Evolutionary conservation across 2,888 invertebrate species (phyloP), one percentile per base, ranked within the genome.

Genomic region (Hypena proboscidalis): DNA sequence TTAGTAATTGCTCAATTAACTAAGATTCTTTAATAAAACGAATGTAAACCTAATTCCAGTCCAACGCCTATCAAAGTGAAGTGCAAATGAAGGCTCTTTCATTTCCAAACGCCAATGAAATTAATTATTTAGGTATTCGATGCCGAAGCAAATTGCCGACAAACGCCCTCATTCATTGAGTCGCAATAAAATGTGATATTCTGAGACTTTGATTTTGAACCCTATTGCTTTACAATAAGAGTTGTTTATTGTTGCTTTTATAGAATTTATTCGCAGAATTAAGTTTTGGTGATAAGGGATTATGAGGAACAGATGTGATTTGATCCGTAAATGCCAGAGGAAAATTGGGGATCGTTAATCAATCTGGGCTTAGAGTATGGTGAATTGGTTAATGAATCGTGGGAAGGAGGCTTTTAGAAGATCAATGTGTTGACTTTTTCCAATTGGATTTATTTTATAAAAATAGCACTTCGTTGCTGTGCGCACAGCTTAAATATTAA

Each of bases 101-200:
- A 70, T 20, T 57, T 30, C 40, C 25, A 54, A 62, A 57, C 53
- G 51, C 47, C 64, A 69, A 67, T 70, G 46, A 67, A 71, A 70
- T 73, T 70, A 73, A 73, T 73, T 73, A 73, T 73, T 67, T 71
- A 67, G 58, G 59, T 63, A 58, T 69, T 67, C 72, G 57, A 62
- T 47, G 53, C 51, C 51, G 59, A 49, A 46, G 50, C 49, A 56
- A 63, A 67, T 70, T 62, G 64, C 49, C 58, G 59, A 50, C 51
- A 61, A 66, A 43, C 40, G 47, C 37, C 42, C 31, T 51, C 37
- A 58, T 68, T 67, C 61, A 69, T 52, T 41, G 53, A 55, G 34
- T 56, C 53, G 51, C 46, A 65, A 61, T 58, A 58, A 61, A 68
- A 62, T 63, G 52, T 50, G 50, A 47, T 47, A 47, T 41, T 46